phyloP scores from a whole-genome alignment of 1,140 invertebrate species.

The Oryctes rhinoceros region DNA sequence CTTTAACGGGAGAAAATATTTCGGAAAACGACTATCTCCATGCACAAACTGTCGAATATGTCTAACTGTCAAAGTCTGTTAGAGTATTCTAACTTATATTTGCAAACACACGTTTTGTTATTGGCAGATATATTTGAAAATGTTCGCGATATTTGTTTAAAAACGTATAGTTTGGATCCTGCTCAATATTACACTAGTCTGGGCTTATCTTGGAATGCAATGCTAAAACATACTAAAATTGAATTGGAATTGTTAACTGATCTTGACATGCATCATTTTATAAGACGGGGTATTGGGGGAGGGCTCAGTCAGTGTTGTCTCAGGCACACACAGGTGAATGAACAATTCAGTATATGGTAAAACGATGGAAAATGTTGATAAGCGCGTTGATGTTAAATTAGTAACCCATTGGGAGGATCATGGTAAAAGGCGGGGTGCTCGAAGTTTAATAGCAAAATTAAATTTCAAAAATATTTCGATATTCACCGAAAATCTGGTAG shows the following conservation, averaged over 20 bases:
- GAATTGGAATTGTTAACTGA: slow-evolving; percentile 60
- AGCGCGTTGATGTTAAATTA: too few species aligned
- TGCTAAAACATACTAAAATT: slow-evolving; percentile 57
- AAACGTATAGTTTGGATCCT: not conserved
- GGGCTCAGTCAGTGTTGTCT: slow-evolving; percentile 58
- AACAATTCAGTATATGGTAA: too few species aligned
- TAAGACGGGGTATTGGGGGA: slow-evolving; percentile 59
- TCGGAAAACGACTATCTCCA: slow-evolving; percentile 59
- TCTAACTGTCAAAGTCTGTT: slow-evolving; percentile 60
- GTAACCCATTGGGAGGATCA: too few species aligned
- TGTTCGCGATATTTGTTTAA: not conserved
- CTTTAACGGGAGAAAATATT: too few species aligned
- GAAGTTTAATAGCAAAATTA: too few species aligned
- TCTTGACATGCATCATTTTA: slow-evolving; percentile 58
- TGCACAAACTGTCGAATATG: slow-evolving; percentile 57
- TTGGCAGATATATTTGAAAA: slow-evolving; percentile 59
- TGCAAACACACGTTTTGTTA: slow-evolving; percentile 61
- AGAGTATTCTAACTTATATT: slow-evolving; percentile 62
- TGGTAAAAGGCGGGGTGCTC: too few species aligned
- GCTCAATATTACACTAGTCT: slow-evolving; percentile 59
- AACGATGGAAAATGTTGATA: too few species aligned
- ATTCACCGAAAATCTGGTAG: too few species aligned
- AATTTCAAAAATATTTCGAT: too few species aligned
- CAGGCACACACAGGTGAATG: too few species aligned
- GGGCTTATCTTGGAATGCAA: slow-evolving; percentile 57